Evolutionary conservation across 2,888 invertebrate species (phyloP), one percentile per base, ranked within the genome.

Genomic region (Stenolophus ochropezus): DNA sequence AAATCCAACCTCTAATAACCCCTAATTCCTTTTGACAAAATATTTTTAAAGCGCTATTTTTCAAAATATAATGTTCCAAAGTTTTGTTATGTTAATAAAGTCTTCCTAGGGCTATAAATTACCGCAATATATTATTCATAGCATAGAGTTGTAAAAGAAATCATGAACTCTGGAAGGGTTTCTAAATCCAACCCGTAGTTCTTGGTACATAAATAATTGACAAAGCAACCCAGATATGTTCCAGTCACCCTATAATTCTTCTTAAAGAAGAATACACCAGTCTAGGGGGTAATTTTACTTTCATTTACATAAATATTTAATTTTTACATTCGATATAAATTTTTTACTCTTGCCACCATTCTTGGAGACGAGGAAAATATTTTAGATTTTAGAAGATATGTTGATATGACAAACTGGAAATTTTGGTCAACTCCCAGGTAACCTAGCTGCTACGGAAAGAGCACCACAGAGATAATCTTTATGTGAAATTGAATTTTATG

Each of bases 221-320:
- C 4, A 61, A 58, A 23, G 23, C 58, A 21, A 0, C 21, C 25
- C 21, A 61, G 23, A 14, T 61, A 61, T 61, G 0, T 27, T 61
- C 21, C 61, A 61, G 2, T 61, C 61, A n/a, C 25, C 6, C n/a
- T 14, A 61, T 27, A 61, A 14, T 25, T 61, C 61, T 61, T 23
- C 61, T 8, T 23, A 14, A 23, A 14, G 61, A 61, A 25, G 25
- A 25, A 21, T 56, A 2, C 4, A 61, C 61, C 21, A 23, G 23
- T 25, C 61, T 25, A 61, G 61, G 61, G 61, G 23, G 1, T 61
- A 61, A 61, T 25, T 61, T 61, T 14, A 61, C 61, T 61, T 61
- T 61, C 61, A 27, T 61, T 61, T 61, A 23, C 61, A 61, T 61
- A 61, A 61, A 61, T 61, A 61, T 61, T 61, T 61, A 61, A 61